phyloP scores from a whole-genome alignment of 53 echinoderm and acorn worm species.

The Echinarachnius parma region DNA sequence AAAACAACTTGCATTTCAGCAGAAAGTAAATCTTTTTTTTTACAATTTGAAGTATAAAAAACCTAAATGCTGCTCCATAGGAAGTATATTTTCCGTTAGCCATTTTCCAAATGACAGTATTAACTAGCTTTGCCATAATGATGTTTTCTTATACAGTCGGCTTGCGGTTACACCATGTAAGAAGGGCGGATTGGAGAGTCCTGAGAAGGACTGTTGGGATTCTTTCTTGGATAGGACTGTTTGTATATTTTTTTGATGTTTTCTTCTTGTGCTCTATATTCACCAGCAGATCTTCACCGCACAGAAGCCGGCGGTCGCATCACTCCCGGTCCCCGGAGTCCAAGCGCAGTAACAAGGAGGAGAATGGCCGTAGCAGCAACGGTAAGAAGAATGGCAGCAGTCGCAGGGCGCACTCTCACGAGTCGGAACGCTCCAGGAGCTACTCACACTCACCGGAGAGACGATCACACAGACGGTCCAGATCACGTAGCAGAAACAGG shows the following conservation, averaged over 20 bases:
- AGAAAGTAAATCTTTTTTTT: too few relatives aligned
- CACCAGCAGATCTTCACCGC: slow-evolving; percentile 54
- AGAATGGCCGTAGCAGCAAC: slow-evolving; percentile 37
- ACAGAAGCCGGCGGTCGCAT: slow-evolving; percentile 58
- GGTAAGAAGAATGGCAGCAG: slow-evolving; percentile 31
- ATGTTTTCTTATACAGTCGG: too few relatives aligned
- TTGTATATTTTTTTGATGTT: background rate
- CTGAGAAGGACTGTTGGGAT: too few relatives aligned
- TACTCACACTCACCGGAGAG: slow-evolving; percentile 49
- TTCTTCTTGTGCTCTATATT: background rate
- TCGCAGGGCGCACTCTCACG: slow-evolving; percentile 39
- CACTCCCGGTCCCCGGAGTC: slow-evolving; percentile 55
- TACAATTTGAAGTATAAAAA: too few relatives aligned
- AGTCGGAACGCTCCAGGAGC: slow-evolving; percentile 56
- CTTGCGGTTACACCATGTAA: background rate
- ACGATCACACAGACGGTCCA: slow-evolving; percentile 40
- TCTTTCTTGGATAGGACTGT: background rate
- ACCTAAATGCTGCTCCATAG: too few relatives aligned
- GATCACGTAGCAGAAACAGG: slow-evolving; percentile 48
- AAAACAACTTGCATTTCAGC: too few relatives aligned
- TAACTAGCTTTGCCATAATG: too few relatives aligned
- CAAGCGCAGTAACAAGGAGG: slow-evolving; percentile 46
- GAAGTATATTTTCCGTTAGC: too few relatives aligned
- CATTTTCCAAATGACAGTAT: too few relatives aligned
- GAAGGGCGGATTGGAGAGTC: too few relatives aligned